Evolutionary conservation across 1,140 invertebrate species (phyloP).

Genomic region (Heliothis subflexa): DNA sequence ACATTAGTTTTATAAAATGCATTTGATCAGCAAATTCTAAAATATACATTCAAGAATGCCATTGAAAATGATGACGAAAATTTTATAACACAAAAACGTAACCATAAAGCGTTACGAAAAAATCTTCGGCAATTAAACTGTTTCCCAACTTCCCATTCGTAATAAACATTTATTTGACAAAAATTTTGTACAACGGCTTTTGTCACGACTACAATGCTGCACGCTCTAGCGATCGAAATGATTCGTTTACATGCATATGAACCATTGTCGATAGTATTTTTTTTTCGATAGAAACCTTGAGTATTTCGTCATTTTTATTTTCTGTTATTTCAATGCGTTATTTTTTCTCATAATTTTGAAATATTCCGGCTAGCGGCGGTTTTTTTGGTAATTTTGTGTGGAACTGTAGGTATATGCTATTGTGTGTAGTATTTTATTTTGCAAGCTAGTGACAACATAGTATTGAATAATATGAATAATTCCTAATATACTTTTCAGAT

Average conservation of each 20-base stretch:
- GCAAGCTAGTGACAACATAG: no score
- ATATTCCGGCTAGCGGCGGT: not conserved
- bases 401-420: not conserved
- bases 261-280: constrained; percentile 41
- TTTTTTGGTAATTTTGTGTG: not conserved
- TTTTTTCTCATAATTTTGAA: constrained; percentile 16
- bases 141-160: constrained; percentile 34
- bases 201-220: constrained; percentile 29
- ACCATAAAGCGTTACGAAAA: not conserved
- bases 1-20: no score
- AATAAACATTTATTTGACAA: constrained; percentile 44
- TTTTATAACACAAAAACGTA: constrained; percentile 2
- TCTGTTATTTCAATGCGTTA: not conserved
- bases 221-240: constrained; percentile 25
- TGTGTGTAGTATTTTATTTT: not conserved
- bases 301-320: constrained; percentile 39
- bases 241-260: constrained; percentile 13
- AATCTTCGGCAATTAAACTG: constrained; percentile 35
- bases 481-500: not conserved
- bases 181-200: constrained; percentile 23
- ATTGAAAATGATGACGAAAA: not conserved
- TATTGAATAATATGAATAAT: no score
- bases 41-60: not conserved
- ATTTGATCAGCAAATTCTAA: no score
- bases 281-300: constrained; percentile 40